Evolutionary conservation across 2,888 invertebrate species (phyloP), one percentile per base, ranked within the genome.

Genomic region (Ecdyonurus torrentis): DNA sequence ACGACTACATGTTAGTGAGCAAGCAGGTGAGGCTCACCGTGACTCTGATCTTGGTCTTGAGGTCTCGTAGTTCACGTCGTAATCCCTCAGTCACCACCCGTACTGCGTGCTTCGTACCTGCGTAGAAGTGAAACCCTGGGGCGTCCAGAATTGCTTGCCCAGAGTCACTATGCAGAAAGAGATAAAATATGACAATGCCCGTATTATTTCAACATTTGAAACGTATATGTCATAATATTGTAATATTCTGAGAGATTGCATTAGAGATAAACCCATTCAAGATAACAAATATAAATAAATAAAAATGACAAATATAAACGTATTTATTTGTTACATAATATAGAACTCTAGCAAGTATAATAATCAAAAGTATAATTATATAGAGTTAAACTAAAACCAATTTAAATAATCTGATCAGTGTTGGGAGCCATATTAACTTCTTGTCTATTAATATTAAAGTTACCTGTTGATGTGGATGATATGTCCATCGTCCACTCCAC

Each of bases 391-490:
- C n/a, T n/a, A n/a, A n/a, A n/a, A n/a, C n/a, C n/a, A n/a, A n/a
- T n/a, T n/a, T n/a, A n/a, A n/a, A n/a, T n/a, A n/a, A n/a, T n/a
- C n/a, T n/a, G n/a, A n/a, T n/a, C n/a, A n/a, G n/a, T n/a, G n/a
- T n/a, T n/a, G n/a, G n/a, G n/a, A n/a, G n/a, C n/a, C n/a, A n/a
- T n/a, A n/a, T n/a, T n/a, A n/a, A n/a, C n/a, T n/a, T n/a, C n/a
- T n/a, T n/a, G n/a, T n/a, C n/a, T n/a, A n/a, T 24, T 25, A 25
- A 60, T 18, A 1, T 37, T 37, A 0, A 19, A 52, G 1, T 52
- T 23, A 62, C 62, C 62, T 62, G 58, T 62, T 62, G 25, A 62
- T 58, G 58, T 62, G 55, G 25, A 62, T 58, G 50, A 62, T 58
- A 19, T 62, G 62, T 18, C 62, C 62, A 20, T 62, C 62, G 5